Evolutionary conservation across 2,113 vertebrate species (phyloP).

Genomic region (Piaya cayana): DNA sequence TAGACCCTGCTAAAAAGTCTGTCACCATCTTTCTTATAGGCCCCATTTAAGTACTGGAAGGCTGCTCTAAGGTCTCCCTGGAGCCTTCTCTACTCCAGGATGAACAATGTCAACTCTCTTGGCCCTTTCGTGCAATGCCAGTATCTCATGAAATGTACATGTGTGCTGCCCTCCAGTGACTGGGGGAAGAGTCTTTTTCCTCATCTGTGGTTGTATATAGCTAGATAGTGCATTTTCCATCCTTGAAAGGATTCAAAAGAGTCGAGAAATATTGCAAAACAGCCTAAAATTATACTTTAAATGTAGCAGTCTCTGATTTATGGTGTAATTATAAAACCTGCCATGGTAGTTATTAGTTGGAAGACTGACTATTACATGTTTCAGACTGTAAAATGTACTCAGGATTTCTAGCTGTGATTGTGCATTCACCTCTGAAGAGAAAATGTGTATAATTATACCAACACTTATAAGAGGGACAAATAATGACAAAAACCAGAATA

Average conservation of each 20-base stretch:
- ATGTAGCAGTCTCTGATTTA: not conserved
- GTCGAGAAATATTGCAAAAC: not conserved
- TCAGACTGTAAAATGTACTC: not conserved
- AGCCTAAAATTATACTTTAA: not conserved
- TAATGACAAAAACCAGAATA: not conserved
- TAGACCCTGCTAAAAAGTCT: no score
- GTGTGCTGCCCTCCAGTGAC: not conserved
- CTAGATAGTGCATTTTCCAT: not conserved
- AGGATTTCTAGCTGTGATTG: constrained; percentile 16
- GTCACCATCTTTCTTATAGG: no score
- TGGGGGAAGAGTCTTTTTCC: not conserved
- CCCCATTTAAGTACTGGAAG: no score
- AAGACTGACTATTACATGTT: not conserved
- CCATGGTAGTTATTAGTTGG: constrained; percentile 2
- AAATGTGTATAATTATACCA: constrained; percentile 34
- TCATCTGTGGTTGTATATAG: not conserved
- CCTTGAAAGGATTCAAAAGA: not conserved
- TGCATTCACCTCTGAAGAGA: constrained; percentile 35
- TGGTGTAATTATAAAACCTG: constrained; percentile 32
- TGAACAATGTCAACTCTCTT: no score
- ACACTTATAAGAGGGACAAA: constrained; percentile 31
- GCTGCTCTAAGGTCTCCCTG: no score
- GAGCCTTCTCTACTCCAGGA: no score
- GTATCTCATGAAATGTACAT: not conserved
- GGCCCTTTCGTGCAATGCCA: not conserved